Evolutionary conservation across 2,797 vertebrate genomes (phyloP).

Genomic region (Nyctibius grandis): DNA sequence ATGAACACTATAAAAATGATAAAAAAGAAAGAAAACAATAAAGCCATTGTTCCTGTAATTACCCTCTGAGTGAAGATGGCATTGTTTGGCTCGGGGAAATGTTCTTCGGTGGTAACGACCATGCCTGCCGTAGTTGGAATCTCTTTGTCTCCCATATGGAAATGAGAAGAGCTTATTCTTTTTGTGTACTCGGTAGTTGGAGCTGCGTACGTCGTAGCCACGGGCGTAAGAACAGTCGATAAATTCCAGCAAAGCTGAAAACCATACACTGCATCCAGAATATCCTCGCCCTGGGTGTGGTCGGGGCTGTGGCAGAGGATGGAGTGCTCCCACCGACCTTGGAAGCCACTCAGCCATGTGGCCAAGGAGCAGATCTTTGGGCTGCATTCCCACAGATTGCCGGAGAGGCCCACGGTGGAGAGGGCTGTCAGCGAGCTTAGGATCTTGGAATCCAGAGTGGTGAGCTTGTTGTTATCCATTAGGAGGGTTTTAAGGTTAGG

Average conservation of each 20-base stretch:
- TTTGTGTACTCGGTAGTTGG: constrained; percentile 91
- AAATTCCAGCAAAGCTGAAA: constrained; percentile 99
- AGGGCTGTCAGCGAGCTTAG: constrained; percentile 89
- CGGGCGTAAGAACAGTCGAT: constrained; percentile 85
- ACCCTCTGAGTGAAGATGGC: constrained; percentile 95
- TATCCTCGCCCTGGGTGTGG: constrained; percentile 98
- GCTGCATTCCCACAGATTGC: constrained; percentile 98
- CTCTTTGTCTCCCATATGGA: constrained; percentile 93
- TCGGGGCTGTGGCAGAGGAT: constrained; percentile 95
- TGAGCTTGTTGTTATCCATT: constrained; percentile 98
- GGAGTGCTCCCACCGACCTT: constrained; percentile 96
- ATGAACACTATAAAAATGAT: constrained; percentile 99
- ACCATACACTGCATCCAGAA: constrained; percentile 95
- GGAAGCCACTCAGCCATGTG: constrained; percentile 93
- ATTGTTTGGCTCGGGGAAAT: constrained; percentile 89
- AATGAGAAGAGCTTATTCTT: constrained; percentile 92
- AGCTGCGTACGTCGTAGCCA: constrained; percentile 79
- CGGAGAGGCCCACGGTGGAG: constrained; percentile 90
- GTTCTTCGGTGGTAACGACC: constrained; percentile 85
- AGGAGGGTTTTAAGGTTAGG: constrained; percentile 95
- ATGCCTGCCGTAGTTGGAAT: constrained; percentile 91
- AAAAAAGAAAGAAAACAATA: constrained; percentile 99
- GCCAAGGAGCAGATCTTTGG: constrained; percentile 94
- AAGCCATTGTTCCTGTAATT: constrained; percentile 98
- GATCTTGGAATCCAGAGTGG: constrained; percentile 87